Conservation (phyloP, 2,113 vertebrate genomes). For the Neomonachus schauinslandi region DNA sequence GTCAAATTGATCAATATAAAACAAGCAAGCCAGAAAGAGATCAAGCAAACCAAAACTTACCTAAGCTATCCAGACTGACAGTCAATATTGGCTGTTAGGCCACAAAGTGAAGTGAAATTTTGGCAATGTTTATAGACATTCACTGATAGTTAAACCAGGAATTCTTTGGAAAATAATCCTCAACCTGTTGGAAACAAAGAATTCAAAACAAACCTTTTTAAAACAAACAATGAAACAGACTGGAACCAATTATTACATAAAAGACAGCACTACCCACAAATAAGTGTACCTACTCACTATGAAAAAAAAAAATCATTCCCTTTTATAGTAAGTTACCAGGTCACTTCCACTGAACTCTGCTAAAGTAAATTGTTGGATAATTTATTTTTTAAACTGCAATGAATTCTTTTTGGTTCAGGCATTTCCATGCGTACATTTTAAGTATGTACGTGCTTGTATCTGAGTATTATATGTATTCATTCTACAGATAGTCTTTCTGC, state of each 20-base stretch:
- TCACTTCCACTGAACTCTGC: neutral
- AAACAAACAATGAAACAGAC: neutral
- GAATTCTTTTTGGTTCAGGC: neutral
- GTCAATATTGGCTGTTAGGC: neutral
- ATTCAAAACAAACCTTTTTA: slow-evolving; percentile 42
- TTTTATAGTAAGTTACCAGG: neutral
- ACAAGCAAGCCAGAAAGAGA: slow-evolving; percentile 18
- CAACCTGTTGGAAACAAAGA: slow-evolving; percentile 39
- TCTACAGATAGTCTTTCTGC: neutral
- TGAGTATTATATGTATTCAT: neutral
- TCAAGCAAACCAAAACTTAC: neutral
- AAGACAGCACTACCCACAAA: neutral
- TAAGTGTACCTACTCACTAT: neutral
- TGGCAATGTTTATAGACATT: neutral
- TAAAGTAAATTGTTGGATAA: neutral
- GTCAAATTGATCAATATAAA: slow-evolving; percentile 18
- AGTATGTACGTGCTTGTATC: neutral
- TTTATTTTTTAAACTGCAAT: slow-evolving; percentile 1
- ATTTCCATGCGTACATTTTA: neutral
- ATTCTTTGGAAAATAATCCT: slow-evolving; percentile 43
- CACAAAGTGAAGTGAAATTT: neutral
- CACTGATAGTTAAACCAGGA: slow-evolving; percentile 10
- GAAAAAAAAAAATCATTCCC: neutral
- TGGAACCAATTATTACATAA: neutral
- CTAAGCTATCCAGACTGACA: neutral